A percentile compares a stretch with the other conserved stretches of the same genome.
Conservation (phyloP, 2,888 invertebrate genomes). For the Brachyopa scutellaris region DNA sequence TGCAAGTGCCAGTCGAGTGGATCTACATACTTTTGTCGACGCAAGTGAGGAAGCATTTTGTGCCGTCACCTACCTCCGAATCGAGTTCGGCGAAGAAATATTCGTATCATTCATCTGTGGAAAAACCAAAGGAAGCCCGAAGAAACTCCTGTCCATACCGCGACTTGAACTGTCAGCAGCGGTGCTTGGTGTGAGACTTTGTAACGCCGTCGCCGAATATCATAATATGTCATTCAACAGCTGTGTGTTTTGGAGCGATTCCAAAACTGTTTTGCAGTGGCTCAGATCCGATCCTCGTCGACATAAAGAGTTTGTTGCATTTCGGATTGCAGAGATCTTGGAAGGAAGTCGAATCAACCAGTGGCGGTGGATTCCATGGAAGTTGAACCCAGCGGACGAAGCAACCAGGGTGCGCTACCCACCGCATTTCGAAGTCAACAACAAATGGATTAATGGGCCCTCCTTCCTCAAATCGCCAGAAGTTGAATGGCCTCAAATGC, state of each 20-base stretch:
- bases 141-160: conserved; percentile 2
- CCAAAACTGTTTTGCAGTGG: conserved; percentile 9
- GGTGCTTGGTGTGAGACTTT: neutral
- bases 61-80: conserved; percentile 6
- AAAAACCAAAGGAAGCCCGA: conserved; percentile 1
- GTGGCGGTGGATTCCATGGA: conserved; percentile 19
- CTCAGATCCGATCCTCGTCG: neutral
- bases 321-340: neutral
- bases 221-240: neutral
- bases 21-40: conserved; percentile 27
- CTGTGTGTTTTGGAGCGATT: conserved; percentile 13
- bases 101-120: conserved; percentile 1
- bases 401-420: neutral
- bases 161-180: conserved; percentile 19
- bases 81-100: neutral
- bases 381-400: conserved; percentile 14
- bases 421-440: neutral
- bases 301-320: neutral
- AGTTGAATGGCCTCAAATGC: neutral
- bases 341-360: neutral
- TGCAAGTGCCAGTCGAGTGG: neutral
- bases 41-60: conserved; percentile 34
- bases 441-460: conserved; percentile 21
- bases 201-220: neutral
- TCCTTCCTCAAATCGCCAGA: neutral